phyloP scores from a whole-genome alignment of 1,140 invertebrate genomes.

The Monomorium pharaonis region DNA sequence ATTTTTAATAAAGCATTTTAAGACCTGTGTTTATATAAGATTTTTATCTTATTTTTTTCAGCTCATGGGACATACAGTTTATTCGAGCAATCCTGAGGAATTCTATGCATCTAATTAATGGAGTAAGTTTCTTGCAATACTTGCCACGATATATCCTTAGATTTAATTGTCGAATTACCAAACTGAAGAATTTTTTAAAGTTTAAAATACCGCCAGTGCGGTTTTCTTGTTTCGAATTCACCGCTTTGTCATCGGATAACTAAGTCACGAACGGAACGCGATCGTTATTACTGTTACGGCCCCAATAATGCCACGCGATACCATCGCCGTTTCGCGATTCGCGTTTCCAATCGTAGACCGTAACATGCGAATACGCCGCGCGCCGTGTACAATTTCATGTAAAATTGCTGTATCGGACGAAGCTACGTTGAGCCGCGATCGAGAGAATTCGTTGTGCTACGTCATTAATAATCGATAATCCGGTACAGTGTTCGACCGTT shows the following conservation, averaged over 20 bases:
- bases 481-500: background rate
- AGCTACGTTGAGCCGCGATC: background rate
- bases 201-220: slow-evolving; percentile 24
- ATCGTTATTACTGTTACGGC: slow-evolving; percentile 25
- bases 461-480: background rate
- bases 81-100: too few species aligned
- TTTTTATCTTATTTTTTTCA: too few species aligned
- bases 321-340: background rate
- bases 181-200: slow-evolving; percentile 12
- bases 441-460: background rate
- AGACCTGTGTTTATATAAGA: too few species aligned
- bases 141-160: background rate
- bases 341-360: background rate
- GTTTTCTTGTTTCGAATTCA: slow-evolving; percentile 11
- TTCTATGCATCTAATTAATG: too few species aligned
- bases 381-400: slow-evolving; percentile 3
- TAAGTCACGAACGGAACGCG: background rate
- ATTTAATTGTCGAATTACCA: background rate
- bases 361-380: background rate
- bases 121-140: slow-evolving; percentile 40
- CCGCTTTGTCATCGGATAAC: slow-evolving; percentile 31
- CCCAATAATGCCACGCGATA: slow-evolving; percentile 14
- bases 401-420: background rate
- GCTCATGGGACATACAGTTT: too few species aligned
- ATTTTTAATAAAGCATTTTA: too few species aligned